These are phyloP conservation scores for Clarias fuscus DNA, from an alignment of 2,797 vertebrate species.

Conservation along the genomic window DNA sequence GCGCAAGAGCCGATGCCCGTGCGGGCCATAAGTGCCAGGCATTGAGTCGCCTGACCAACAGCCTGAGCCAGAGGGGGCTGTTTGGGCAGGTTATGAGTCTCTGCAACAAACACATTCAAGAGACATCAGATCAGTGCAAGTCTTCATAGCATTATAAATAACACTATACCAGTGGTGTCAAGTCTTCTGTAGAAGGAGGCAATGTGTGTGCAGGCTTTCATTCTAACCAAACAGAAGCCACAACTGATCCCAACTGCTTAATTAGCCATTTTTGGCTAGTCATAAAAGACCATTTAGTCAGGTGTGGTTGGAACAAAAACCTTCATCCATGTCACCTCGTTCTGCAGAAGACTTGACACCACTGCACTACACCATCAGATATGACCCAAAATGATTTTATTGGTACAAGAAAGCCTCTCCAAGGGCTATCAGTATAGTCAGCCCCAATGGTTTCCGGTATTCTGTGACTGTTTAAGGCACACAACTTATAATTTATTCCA, in stretches of 20 bases:
- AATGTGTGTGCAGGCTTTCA: too few species aligned
- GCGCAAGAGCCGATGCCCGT: slow-evolving; percentile 95
- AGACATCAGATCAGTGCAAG: neutral
- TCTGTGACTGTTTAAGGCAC: neutral
- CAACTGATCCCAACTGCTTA: too few species aligned
- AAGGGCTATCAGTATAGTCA: neutral
- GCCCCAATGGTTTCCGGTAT: neutral
- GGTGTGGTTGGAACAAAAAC: too few species aligned
- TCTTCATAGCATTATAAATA: neutral
- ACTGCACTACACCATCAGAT: neutral
- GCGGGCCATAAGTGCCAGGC: slow-evolving; percentile 95
- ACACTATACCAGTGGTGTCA: neutral
- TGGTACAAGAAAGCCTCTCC: neutral
- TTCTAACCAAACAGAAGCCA: too few species aligned
- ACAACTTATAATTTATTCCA: neutral
- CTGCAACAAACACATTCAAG: slow-evolving; percentile 66
- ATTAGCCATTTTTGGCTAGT: too few species aligned
- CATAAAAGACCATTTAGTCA: too few species aligned
- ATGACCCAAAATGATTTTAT: neutral
- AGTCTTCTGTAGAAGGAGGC: too few species aligned
- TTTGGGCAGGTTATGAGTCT: slow-evolving; percentile 99
- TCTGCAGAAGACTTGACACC: too few species aligned
- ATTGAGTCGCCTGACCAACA: slow-evolving; percentile 94
- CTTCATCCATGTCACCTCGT: too few species aligned
- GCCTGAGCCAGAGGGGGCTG: slow-evolving; percentile 96